Evolutionary conservation across 2,113 vertebrate species (phyloP), one percentile per base, ranked within the genome.

Genomic region (Vanacampus margaritifer): DNA sequence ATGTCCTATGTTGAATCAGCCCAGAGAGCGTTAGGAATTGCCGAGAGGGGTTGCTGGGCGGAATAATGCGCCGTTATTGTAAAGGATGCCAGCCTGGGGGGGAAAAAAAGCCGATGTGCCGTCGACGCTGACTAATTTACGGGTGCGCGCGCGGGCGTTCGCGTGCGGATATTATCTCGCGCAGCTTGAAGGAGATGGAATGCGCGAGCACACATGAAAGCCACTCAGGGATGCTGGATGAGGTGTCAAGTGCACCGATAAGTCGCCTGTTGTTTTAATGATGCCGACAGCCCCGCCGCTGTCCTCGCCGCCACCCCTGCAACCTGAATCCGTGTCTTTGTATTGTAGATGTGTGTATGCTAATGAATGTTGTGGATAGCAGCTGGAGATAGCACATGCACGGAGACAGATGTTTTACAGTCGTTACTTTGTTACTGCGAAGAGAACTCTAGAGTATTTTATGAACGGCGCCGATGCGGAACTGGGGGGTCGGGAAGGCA

Each of bases 191-290:
- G 35, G 62, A 73, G 70, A 68, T 62, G 59, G 68, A 67, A 76
- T 71, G 68, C 68, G 62, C n/a, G 13, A 67, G 58, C 63, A 72
- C 72, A 76, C 72, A 53, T 13, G 2, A 37, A 72, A 65, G 64
- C 65, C 70, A 61, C 65, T 46, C 5, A 32, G 2, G 59, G 60
- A 73, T 41, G 24, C 68, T 50, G 64, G 64, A 78, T 76, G 61
- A 54, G 53, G 46, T 67, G 64, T 78, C 59, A 73, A 83, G 76
- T 65, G 67, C 0, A 4, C 2, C 69, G 76, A 83, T 81, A 78
- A 84, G 80, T 72, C 64, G 64, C 75, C 74, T 17, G 14, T 66
- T 57, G 61, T 74, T 83, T 80, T 86, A 80, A 81, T 76, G 77
- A 79, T 79, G 37, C 73, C 43, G 65, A 72, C 78, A 72, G 65